Evolutionary conservation across 2,797 vertebrate species (phyloP), one percentile per base, ranked within the genome.

Genomic region (Danio jaintianensis): DNA sequence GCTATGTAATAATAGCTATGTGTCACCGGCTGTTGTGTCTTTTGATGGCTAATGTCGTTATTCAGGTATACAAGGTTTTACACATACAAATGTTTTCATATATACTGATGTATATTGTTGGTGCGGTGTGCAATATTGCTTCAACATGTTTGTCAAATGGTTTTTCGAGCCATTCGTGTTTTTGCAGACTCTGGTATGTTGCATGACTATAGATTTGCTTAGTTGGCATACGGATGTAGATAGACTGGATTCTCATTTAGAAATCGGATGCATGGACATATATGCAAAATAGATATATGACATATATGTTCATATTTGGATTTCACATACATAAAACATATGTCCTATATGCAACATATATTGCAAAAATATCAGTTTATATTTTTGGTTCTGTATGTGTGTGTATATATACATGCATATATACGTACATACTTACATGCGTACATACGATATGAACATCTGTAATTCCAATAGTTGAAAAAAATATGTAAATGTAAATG

Each of bases 1-100:
- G 64, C 55, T 38, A 22, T 69, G 64, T 61, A 69, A 58, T 80
- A 75, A 81, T 50, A 68, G 29, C 5, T 22, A 50, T 50, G 55
- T 69, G 42, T 78, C 64, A 78, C 29, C 16, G 55, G 42, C 43
- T 69, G 52, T 64, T 75, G 62, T 56, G 62, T 47, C 6, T 67
- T 77, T 77, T 77, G 75, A 77, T 50, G 66, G 66, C 64, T 69
- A 43, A 79, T 70, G 76, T 59, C 5, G 2, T 69, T 61, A 78
- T 79, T 79, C 45, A 43, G 56, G 36, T 70, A 43, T 36, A 71
- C 38, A 50, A 20, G 18, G 5, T 53, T 79, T 63, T 53, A 62
- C 42, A 71, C 67, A 79, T 18, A 29, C 36, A 52, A 4, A 69
- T 59, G 55, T 59, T 78, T 78, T 77, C 50, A 77, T 77, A 76